Evolutionary conservation across 2,113 vertebrate genomes (phyloP).

Genomic region (Jacana jacana): DNA sequence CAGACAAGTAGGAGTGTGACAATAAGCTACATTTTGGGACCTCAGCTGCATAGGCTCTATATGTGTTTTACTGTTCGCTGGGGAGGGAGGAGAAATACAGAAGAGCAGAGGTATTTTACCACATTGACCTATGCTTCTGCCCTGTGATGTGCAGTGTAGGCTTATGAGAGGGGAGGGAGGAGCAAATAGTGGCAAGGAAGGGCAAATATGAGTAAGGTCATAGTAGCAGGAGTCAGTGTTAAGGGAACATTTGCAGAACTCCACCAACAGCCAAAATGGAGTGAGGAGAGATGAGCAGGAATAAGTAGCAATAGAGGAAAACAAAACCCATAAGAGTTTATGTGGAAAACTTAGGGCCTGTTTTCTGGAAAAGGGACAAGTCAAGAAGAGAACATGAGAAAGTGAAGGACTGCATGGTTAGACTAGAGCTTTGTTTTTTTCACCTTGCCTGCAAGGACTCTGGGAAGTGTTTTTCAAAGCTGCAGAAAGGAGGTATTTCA

Average conservation of each 20-base stretch:
- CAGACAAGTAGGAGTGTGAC: rapidly evolving
- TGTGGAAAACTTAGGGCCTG: background rate
- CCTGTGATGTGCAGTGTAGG: background rate
- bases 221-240: background rate
- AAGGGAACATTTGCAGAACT: background rate
- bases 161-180: background rate
- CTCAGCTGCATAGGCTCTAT: background rate
- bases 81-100: background rate
- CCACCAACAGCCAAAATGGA: background rate
- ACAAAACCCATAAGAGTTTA: background rate
- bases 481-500: background rate
- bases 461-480: background rate
- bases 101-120: background rate
- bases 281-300: background rate
- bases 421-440: background rate
- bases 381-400: background rate
- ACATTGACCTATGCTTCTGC: background rate
- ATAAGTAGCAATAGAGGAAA: background rate
- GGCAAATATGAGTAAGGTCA: background rate
- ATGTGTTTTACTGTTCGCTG: background rate
- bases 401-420: background rate
- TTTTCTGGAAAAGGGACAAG: background rate
- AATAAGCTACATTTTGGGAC: background rate
- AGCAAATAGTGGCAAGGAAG: background rate
- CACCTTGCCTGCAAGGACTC: background rate